phyloP scores from a whole-genome alignment of 1,140 invertebrate species.

The Dryas iulia region DNA sequence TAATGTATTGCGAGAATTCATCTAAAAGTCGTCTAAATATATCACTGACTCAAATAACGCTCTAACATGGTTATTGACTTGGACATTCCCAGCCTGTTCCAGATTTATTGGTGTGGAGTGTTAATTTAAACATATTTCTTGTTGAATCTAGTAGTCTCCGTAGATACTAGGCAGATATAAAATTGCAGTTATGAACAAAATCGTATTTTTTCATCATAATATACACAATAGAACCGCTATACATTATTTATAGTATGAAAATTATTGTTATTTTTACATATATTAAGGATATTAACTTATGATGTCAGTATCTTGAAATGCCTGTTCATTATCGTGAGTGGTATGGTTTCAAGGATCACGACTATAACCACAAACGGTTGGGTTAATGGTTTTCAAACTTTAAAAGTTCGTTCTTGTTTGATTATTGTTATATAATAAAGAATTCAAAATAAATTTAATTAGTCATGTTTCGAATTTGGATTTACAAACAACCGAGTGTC shows the following conservation, averaged over 20 bases:
- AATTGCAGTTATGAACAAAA: too few species aligned
- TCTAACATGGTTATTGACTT: constrained; percentile 10
- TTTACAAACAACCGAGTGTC: too few species aligned
- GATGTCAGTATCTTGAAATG: not conserved
- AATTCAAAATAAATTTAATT: too few species aligned
- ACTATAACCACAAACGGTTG: not conserved
- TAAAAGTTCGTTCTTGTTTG: too few species aligned
- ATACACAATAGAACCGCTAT: too few species aligned
- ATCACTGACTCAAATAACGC: constrained; percentile 17
- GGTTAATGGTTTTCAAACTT: too few species aligned
- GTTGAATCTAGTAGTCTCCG: not conserved
- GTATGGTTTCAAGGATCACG: not conserved
- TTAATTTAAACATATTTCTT: not conserved
- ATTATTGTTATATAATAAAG: too few species aligned
- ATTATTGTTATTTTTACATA: too few species aligned
- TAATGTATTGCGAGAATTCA: not conserved
- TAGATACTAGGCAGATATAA: not conserved
- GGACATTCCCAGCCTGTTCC: constrained; percentile 16
- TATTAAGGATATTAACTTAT: too few species aligned
- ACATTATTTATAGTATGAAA: too few species aligned
- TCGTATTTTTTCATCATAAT: too few species aligned
- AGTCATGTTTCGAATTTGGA: too few species aligned
- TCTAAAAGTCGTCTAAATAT: not conserved
- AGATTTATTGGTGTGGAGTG: not conserved
- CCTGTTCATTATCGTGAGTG: not conserved